Conservation (phyloP, 1,140 invertebrate species). For the Medauroidea extradentata region DNA sequence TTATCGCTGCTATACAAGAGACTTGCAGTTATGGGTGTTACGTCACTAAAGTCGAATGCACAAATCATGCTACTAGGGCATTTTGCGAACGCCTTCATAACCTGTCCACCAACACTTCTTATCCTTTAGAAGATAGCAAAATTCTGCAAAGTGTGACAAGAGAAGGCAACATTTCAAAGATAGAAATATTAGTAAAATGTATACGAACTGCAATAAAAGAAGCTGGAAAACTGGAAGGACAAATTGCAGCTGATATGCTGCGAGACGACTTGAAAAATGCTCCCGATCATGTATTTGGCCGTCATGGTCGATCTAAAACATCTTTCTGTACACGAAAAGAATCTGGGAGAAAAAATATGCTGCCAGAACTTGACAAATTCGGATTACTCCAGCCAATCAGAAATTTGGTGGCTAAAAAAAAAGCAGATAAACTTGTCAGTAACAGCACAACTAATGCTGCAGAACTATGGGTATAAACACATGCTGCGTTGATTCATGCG, state of each 20-base stretch:
- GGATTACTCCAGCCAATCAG: not conserved
- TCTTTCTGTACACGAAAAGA: slow-evolving; percentile 1
- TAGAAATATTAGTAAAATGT: too few relatives aligned
- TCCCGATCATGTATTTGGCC: not conserved
- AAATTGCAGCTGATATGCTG: not conserved
- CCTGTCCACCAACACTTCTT: too few relatives aligned
- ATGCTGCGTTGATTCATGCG: too few relatives aligned
- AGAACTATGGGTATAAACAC: not conserved
- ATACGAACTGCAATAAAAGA: too few relatives aligned
- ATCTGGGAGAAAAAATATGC: not conserved
- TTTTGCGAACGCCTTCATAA: not conserved
- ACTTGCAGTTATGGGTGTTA: not conserved
- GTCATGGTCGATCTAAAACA: not conserved
- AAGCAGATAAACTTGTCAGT: not conserved
- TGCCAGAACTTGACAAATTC: not conserved
- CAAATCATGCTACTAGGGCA: slow-evolving; percentile 3
- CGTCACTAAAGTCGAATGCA: slow-evolving; percentile 11
- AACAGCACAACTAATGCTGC: slow-evolving; percentile 1
- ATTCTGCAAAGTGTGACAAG: too few relatives aligned
- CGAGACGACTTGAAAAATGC: not conserved
- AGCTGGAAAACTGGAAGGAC: too few relatives aligned
- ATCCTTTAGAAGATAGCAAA: too few relatives aligned
- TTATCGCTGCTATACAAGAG: slow-evolving; percentile 6
- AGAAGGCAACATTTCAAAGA: too few relatives aligned
- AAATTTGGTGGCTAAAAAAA: not conserved